phyloP scores from a whole-genome alignment of 2,113 vertebrate genomes.

The Percopsis transmontana region DNA sequence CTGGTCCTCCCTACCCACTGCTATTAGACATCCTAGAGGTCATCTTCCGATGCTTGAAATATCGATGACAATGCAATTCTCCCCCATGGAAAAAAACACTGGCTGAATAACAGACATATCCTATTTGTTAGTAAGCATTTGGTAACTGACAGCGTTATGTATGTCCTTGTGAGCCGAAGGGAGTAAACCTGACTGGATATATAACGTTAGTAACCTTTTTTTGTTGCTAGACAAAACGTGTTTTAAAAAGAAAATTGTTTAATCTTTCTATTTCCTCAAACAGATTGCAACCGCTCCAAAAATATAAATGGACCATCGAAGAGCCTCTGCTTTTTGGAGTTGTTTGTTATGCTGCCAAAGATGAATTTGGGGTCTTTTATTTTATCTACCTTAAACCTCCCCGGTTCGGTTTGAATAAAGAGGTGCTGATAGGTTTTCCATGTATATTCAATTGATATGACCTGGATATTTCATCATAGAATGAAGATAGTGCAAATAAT shows the following conservation, averaged over 20 bases:
- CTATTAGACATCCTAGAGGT: conserved; percentile 68
- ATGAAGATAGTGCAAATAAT: neutral
- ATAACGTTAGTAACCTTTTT: conserved; percentile 72
- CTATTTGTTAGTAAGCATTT: conserved; percentile 69
- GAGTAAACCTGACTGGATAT: conserved; percentile 74
- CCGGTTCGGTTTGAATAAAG: neutral
- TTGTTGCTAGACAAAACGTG: conserved; percentile 80
- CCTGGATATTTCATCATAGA: neutral
- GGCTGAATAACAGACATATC: conserved; percentile 60
- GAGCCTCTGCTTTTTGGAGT: conserved; percentile 56
- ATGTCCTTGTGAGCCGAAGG: conserved; percentile 77
- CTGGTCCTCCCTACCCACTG: conserved; percentile 69
- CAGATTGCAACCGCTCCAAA: conserved; percentile 81
- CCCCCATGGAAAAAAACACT: conserved; percentile 48
- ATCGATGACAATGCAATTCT: conserved; percentile 53
- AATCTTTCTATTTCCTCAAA: conserved; percentile 81
- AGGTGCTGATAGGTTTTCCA: neutral
- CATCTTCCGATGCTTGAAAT: conserved; percentile 66
- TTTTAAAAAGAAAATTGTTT: conserved; percentile 80
- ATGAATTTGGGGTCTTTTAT: conserved; percentile 2
- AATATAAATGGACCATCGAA: conserved; percentile 78
- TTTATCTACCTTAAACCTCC: neutral
- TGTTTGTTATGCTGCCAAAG: conserved; percentile 49
- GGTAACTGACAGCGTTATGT: conserved; percentile 65
- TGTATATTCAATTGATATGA: neutral